phyloP scores from a whole-genome alignment of 1,140 invertebrate species.

The Delia radicum region DNA sequence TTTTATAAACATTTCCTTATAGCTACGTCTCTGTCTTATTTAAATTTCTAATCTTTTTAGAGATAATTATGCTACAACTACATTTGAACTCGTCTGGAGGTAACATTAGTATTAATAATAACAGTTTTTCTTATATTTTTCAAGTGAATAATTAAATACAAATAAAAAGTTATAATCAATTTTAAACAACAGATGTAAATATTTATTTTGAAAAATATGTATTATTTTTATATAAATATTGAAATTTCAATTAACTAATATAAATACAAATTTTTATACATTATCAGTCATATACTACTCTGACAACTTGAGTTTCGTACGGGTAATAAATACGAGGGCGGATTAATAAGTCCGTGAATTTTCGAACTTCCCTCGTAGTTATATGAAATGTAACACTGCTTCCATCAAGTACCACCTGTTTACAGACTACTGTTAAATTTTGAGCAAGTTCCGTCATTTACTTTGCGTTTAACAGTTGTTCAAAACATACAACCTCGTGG shows the following conservation, averaged over 20 bases:
- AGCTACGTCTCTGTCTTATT: not conserved
- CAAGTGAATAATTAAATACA: not conserved
- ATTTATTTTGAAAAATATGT: not conserved
- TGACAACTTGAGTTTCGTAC: too few species aligned
- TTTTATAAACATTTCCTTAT: not conserved
- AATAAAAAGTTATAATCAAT: not conserved
- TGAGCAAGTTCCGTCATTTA: too few species aligned
- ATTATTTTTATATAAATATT: not conserved
- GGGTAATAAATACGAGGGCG: too few species aligned
- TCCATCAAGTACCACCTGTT: too few species aligned
- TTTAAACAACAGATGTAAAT: constrained; percentile 2
- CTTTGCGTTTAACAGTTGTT: too few species aligned
- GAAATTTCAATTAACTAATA: not conserved
- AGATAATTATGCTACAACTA: not conserved
- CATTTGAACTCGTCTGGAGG: not conserved
- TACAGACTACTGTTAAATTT: too few species aligned
- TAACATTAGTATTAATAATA: not conserved
- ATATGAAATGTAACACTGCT: too few species aligned
- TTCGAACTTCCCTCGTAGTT: too few species aligned
- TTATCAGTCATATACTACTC: too few species aligned
- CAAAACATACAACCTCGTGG: too few species aligned
- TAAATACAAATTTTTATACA: too few species aligned
- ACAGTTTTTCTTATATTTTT: not conserved
- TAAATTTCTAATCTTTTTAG: not conserved
- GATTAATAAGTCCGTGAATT: too few species aligned